phyloP scores from a whole-genome alignment of 2,113 vertebrate genomes.

The Centrocercus urophasianus region DNA sequence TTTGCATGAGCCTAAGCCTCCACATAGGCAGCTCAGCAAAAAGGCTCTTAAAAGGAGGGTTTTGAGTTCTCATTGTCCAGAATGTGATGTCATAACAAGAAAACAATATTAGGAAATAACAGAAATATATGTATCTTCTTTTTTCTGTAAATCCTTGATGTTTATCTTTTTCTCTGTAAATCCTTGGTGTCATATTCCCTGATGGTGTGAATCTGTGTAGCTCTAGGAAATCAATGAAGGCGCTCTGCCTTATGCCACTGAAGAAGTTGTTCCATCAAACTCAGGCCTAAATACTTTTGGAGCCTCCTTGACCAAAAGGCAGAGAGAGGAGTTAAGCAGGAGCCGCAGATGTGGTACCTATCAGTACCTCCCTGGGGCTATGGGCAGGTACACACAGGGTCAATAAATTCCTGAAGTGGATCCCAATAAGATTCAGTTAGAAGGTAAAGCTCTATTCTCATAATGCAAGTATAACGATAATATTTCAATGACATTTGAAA shows the following conservation, averaged over 20 bases:
- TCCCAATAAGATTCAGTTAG: background rate
- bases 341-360: background rate
- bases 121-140: conserved; percentile 7
- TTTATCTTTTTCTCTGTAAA: conserved; percentile 8
- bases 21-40: background rate
- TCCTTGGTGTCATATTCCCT: background rate
- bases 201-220: background rate
- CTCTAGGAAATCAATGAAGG: background rate
- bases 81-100: background rate
- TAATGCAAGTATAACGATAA: background rate
- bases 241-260: background rate
- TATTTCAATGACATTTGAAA: too few relatives aligned
- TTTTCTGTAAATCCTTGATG: background rate
- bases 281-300: background rate
- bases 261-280: background rate
- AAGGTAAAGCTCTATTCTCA: background rate
- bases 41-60: background rate
- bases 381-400: background rate
- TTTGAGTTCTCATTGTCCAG: background rate
- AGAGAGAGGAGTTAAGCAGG: background rate
- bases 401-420: background rate
- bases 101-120: conserved; percentile 25
- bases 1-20: background rate
- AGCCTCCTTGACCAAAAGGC: background rate
- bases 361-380: background rate